Evolutionary conservation across 2,113 vertebrate species (phyloP), one percentile per base, ranked within the genome.

Genomic region (Rhinopithecus roxellana): DNA sequence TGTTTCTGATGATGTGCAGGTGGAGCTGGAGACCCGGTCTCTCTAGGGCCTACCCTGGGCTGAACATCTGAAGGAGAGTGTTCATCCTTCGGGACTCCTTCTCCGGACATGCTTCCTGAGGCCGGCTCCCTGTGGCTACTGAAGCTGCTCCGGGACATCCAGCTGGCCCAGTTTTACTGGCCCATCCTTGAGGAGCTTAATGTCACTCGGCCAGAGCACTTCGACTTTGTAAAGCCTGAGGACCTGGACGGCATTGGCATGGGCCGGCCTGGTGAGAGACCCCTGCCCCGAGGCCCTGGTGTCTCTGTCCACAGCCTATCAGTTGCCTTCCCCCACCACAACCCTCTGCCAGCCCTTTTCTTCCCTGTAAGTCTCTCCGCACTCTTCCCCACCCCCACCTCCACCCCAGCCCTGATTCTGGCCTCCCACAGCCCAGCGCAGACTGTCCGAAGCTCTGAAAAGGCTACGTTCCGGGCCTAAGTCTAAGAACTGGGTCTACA

Each of bases 201-300:
- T 48, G 99, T 99, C 64, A 99, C 99, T 5, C 99, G 99, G 12
- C 96, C 98, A 1, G 99, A 99, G 77, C 99, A 99, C 97, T 99
- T 99, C 1, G 61, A 98, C 93, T 99, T 99, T 23, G 99, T 99
- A 32, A 99, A 99, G 96, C 99, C 99, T 5, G 55, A 97, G 0
- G 99, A 99, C 90, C 98, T 99, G 57, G 99, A 99, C 59, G 97
- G 99, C 57, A 99, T 99, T 25, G 99, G 99, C 82, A 99, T 99
- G 98, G 99, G 99, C 72, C 99, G 98, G 96, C 99, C 99, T 38
- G 99, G 99, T 99, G 87, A 98, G 98, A 89, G 27, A 16, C 25
- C 50, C 52, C 57, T 86, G 67, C 69, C 40, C 32, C 1, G 4
- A 64, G 27, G 27, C n/a, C 40, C 64, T 85, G 30, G 1, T 45